Percentiles rank a stretch among this genome's conserved stretches.
phyloP scores from a whole-genome alignment of 2,113 vertebrate genomes.

The Scomber scombrus region DNA sequence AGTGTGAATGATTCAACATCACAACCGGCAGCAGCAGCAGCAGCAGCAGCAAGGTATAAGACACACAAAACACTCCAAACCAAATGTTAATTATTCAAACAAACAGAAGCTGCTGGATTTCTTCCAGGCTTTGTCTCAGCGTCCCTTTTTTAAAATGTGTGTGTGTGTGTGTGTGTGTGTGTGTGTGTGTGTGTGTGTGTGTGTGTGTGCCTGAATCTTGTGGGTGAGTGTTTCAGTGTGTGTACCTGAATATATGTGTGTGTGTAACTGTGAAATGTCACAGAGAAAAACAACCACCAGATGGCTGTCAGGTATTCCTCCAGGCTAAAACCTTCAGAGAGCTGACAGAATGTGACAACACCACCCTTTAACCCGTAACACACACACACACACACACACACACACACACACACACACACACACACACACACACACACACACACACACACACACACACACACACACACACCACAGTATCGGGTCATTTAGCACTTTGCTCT shows the following conservation, averaged over 20 bases:
- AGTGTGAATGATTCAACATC: not conserved
- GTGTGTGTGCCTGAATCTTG: not conserved
- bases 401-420: not conserved
- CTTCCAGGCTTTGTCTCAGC: not conserved
- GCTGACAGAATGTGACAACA: conserved; percentile 58
- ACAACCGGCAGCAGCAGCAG: too few relatives aligned
- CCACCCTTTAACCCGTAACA: not conserved
- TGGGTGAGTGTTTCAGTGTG: not conserved
- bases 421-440: not conserved
- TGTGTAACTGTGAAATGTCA: conserved; percentile 22
- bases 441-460: not conserved
- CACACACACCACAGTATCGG: conserved; percentile 7
- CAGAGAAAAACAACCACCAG: conserved; percentile 41
- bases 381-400: not conserved
- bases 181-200: not conserved
- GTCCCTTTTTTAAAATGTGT: not conserved
- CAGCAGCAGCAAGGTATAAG: not conserved
- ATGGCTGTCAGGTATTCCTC: conserved; percentile 68
- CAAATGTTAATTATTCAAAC: conserved; percentile 45
- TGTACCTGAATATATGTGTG: not conserved
- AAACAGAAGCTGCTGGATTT: conserved; percentile 24
- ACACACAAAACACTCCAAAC: not conserved
- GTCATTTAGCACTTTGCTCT: conserved; percentile 35
- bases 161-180: too few relatives aligned
- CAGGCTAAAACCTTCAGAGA: conserved; percentile 40